phyloP scores from a whole-genome alignment of 2,797 vertebrate genomes.

The Liasis olivaceus region DNA sequence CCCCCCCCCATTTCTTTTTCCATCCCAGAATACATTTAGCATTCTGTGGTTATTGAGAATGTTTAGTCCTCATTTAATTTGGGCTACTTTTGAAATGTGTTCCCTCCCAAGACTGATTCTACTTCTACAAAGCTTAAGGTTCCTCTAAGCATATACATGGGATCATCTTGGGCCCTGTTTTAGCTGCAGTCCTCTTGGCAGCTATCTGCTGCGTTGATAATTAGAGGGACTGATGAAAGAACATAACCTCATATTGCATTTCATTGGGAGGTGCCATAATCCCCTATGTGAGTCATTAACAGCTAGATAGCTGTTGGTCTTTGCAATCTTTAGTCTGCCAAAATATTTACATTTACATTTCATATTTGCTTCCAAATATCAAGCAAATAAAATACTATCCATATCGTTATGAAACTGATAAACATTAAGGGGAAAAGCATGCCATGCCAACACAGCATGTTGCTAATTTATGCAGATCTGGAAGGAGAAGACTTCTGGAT shows the following conservation, averaged over 20 bases:
- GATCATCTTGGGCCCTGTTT: not conserved
- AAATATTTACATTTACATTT: not conserved
- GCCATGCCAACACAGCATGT: not conserved
- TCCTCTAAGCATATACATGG: not conserved
- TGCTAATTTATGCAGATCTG: conserved; percentile 2
- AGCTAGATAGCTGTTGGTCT: not conserved
- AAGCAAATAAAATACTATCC: not conserved
- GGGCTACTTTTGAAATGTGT: not conserved
- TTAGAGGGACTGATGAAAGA: not conserved
- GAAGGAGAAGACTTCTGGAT: conserved; percentile 1
- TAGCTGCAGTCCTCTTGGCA: not conserved
- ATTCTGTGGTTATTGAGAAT: not conserved
- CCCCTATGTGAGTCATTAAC: too few species aligned
- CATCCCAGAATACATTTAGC: not conserved
- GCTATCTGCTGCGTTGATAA: not conserved
- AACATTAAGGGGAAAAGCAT: not conserved
- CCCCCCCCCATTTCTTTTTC: not conserved
- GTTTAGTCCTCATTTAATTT: not conserved
- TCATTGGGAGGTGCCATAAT: not conserved
- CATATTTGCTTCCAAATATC: not conserved
- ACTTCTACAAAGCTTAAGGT: not conserved
- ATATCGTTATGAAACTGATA: not conserved
- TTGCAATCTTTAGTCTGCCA: not conserved
- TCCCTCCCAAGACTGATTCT: not conserved
- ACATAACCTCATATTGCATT: not conserved